Conservation (phyloP, 2,888 invertebrate genomes). For the Anoncus sp. region DNA sequence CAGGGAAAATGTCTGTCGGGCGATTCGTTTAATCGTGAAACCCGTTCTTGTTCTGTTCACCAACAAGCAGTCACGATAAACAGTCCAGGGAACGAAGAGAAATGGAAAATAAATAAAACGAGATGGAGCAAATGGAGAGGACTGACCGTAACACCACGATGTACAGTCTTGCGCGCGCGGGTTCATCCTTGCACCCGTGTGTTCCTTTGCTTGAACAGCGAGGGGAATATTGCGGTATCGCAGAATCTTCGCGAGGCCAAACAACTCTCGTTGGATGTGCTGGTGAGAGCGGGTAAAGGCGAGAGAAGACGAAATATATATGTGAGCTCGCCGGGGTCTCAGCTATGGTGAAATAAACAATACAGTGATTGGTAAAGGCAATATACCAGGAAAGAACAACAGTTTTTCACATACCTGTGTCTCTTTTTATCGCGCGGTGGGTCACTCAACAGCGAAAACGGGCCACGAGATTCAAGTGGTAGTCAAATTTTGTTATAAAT, state of each 20-base stretch:
- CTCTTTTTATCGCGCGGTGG: background rate
- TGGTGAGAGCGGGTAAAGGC: slow-evolving; percentile 1
- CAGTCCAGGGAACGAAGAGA: slow-evolving; percentile 1
- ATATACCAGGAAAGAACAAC: background rate
- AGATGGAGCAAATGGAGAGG: background rate
- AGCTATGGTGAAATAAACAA: background rate
- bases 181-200: slow-evolving; percentile 21
- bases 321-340: background rate
- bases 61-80: slow-evolving; percentile 42
- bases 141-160: slow-evolving; percentile 28
- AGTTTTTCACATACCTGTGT: background rate
- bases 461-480: background rate
- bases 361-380: background rate
- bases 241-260: slow-evolving; percentile 35
- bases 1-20: slow-evolving; percentile 45
- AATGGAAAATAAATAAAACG: slow-evolving; percentile 28
- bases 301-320: background rate
- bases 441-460: background rate
- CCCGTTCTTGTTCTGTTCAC: slow-evolving; percentile 39
- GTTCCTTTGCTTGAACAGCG: slow-evolving; percentile 14
- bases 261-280: slow-evolving; percentile 6
- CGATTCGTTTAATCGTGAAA: slow-evolving; percentile 46
- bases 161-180: slow-evolving; percentile 4
- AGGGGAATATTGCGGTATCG: slow-evolving; percentile 45
- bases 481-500: too few relatives aligned